These are phyloP conservation scores for Scaptomyza graminum DNA, from an alignment of 1,140 invertebrate species.

Conservation along the genomic window DNA sequence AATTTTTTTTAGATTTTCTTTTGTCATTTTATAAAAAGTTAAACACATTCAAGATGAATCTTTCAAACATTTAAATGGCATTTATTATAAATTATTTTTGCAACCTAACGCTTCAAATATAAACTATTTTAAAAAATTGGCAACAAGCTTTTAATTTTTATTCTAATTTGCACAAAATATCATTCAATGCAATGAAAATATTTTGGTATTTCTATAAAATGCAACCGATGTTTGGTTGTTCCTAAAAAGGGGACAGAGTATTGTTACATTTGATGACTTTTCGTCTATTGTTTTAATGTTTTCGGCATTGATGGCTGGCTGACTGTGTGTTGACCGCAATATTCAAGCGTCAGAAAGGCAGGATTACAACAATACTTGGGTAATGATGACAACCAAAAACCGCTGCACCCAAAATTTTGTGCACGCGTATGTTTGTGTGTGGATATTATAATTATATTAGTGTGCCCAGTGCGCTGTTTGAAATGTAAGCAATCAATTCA, in stretches of 20 bases:
- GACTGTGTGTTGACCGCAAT: conserved; percentile 62
- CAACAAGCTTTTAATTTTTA: neutral
- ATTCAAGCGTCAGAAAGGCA: conserved; percentile 44
- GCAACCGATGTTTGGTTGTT: conserved; percentile 5
- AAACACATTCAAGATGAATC: too few relatives aligned
- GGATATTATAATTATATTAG: conserved; percentile 81
- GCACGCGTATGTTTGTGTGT: conserved; percentile 21
- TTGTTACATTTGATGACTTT: conserved; percentile 49
- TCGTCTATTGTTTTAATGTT: conserved; percentile 34
- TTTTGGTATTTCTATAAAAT: conserved; percentile 50
- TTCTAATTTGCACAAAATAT: conserved; percentile 25
- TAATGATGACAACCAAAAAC: conserved; percentile 79
- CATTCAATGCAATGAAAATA: conserved; percentile 44
- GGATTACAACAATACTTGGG: conserved; percentile 62
- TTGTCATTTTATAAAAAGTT: too few relatives aligned
- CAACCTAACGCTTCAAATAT: too few relatives aligned
- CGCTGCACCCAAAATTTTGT: conserved; percentile 46
- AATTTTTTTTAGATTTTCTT: too few relatives aligned
- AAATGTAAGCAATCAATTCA: conserved; percentile 82
- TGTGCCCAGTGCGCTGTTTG: conserved; percentile 54
- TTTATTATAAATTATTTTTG: too few relatives aligned
- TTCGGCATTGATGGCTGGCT: conserved; percentile 53
- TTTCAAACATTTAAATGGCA: too few relatives aligned
- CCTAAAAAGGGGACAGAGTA: neutral
- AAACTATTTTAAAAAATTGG: too few relatives aligned